These are phyloP conservation scores for Drosophila pseudoananassae DNA, from an alignment of 1,140 invertebrate species.

Conservation along the genomic window DNA sequence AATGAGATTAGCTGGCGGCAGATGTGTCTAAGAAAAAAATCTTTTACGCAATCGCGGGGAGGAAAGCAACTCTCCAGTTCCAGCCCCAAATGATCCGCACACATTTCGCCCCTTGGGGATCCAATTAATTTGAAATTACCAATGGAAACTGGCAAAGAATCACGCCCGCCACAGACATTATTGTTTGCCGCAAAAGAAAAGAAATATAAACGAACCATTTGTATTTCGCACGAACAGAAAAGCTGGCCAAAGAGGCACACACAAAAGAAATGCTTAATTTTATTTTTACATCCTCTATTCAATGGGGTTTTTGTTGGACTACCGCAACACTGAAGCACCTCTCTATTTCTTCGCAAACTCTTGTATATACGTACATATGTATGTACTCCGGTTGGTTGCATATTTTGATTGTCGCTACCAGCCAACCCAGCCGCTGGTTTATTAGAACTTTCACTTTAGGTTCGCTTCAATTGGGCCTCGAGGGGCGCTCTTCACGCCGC, in stretches of 20 bases:
- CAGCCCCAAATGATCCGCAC: slow-evolving; percentile 10
- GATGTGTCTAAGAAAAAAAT: background rate
- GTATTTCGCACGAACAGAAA: slow-evolving; percentile 31
- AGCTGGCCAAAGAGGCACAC: slow-evolving; percentile 9
- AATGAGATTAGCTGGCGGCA: slow-evolving; percentile 19
- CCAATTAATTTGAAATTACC: slow-evolving; percentile 51
- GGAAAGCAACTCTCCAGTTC: slow-evolving; percentile 3
- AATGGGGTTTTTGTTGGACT: slow-evolving; percentile 48
- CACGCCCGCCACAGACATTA: slow-evolving; percentile 37
- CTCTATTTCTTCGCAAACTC: slow-evolving; percentile 2
- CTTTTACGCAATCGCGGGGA: slow-evolving; percentile 38
- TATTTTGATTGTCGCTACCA: slow-evolving; percentile 21
- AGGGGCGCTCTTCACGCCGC: slow-evolving; percentile 7
- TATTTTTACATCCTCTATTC: slow-evolving; percentile 49
- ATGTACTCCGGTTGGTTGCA: slow-evolving; percentile 17
- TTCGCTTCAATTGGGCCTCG: slow-evolving; percentile 58
- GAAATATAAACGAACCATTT: slow-evolving; percentile 54
- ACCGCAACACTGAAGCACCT: slow-evolving; percentile 58
- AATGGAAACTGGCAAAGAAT: slow-evolving; percentile 22
- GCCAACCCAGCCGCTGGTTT: slow-evolving; percentile 25
- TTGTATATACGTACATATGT: background rate
- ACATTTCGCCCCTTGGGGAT: slow-evolving; percentile 28
- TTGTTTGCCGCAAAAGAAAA: slow-evolving; percentile 10
- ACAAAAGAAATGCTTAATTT: slow-evolving; percentile 56
- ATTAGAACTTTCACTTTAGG: slow-evolving; percentile 82